Percentiles rank a stretch among this genome's conserved stretches.
These are phyloP conservation scores for Dolomedes plantarius DNA, from an alignment of 2,888 invertebrate genomes.

Conservation along the genomic window DNA sequence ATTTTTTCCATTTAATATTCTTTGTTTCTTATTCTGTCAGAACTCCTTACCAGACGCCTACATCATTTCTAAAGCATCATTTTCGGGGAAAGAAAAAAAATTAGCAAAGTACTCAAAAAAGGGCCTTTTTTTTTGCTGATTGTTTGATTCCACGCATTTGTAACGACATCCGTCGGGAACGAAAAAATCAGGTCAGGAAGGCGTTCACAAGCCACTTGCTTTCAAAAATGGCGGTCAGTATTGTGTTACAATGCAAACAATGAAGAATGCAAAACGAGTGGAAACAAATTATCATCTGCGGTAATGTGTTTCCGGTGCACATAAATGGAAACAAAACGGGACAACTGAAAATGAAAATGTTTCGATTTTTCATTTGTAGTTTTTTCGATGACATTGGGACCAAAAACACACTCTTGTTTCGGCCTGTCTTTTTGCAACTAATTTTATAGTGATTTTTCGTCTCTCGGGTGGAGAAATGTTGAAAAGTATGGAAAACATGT, in stretches of 20 bases:
- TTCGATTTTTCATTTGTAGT: too few relatives aligned
- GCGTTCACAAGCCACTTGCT: slow-evolving; percentile 4
- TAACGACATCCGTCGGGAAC: not conserved
- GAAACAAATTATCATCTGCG: not conserved
- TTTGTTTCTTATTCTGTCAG: too few relatives aligned
- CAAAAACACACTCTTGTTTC: too few relatives aligned
- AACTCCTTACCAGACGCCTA: not conserved
- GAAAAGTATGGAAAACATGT: too few relatives aligned
- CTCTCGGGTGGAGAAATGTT: too few relatives aligned
- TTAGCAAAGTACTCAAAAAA: not conserved
- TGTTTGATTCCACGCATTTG: slow-evolving; percentile 7
- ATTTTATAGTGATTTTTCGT: too few relatives aligned
- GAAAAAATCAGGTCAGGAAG: slow-evolving; percentile 3
- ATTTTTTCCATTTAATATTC: too few relatives aligned
- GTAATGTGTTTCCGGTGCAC: not conserved
- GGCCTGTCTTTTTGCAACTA: too few relatives aligned
- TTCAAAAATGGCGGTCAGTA: not conserved
- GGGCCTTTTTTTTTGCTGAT: not conserved
- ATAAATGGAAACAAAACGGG: not conserved
- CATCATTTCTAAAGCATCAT: not conserved
- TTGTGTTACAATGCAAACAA: slow-evolving; percentile 4
- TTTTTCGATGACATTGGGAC: too few relatives aligned
- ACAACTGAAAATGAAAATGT: too few relatives aligned
- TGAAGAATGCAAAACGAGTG: not conserved
- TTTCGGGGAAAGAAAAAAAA: not conserved